A percentile compares a stretch with the other conserved stretches of the same genome.
Evolutionary conservation across 1,140 invertebrate genomes (phyloP).

Genomic region (Eciton burchellii): DNA sequence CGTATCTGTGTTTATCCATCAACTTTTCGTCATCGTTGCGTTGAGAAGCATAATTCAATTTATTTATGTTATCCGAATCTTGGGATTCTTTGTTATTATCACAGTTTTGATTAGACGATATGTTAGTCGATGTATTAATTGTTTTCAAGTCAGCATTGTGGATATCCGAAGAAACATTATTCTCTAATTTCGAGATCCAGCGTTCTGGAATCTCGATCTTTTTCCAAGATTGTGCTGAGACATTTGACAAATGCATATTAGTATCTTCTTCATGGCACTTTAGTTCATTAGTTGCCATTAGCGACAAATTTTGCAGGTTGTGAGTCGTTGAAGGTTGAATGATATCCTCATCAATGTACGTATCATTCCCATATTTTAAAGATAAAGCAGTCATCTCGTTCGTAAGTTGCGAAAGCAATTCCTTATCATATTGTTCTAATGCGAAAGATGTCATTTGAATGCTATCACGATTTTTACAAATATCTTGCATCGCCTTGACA

Average conservation of each 20-base stretch:
- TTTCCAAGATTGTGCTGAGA: background rate
- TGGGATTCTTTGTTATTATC: background rate
- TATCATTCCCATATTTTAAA: background rate
- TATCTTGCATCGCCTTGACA: background rate
- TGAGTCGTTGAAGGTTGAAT: background rate
- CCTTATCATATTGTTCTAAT: background rate
- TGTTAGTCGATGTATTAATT: background rate
- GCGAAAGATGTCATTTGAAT: background rate
- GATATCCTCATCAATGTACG: constrained; percentile 14
- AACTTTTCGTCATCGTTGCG: background rate
- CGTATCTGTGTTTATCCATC: background rate
- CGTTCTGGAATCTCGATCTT: background rate
- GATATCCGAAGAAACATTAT: background rate
- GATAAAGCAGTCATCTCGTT: background rate
- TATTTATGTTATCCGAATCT: background rate
- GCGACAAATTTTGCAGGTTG: background rate
- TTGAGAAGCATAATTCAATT: background rate
- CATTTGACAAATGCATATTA: background rate
- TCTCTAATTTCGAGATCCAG: background rate
- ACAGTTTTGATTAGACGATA: background rate
- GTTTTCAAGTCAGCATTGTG: background rate
- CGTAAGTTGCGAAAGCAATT: background rate
- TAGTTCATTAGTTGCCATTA: background rate
- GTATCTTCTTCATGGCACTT: background rate
- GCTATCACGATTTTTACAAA: background rate